Percentiles rank a stretch among this genome's conserved stretches.
phyloP scores from a whole-genome alignment of 2,888 invertebrate species.

The Meiosimyza decipiens region DNA sequence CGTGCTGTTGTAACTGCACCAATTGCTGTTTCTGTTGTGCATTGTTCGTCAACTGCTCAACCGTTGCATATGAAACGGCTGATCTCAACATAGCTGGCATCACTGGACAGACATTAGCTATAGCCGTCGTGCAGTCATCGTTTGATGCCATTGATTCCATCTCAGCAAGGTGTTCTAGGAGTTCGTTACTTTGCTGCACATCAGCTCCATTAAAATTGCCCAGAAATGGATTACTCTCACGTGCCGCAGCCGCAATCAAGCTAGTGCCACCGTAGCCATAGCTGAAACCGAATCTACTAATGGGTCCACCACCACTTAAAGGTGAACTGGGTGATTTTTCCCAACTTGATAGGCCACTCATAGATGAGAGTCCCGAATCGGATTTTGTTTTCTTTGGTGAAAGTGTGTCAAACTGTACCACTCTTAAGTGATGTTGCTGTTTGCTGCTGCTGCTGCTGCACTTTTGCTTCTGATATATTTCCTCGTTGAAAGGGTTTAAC shows the following conservation, averaged over 20 bases:
- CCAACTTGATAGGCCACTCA: conserved; percentile 87
- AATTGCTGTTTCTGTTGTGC: neutral
- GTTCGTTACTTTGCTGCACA: conserved; percentile 40
- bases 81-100: conserved; percentile 38
- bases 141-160: neutral
- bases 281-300: too few species aligned
- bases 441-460: neutral
- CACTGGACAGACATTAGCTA: conserved; percentile 24
- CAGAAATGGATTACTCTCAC: conserved; percentile 43
- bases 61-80: conserved; percentile 24
- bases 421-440: conserved; percentile 30
- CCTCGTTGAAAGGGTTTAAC: conserved; percentile 57
- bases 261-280: neutral
- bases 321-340: conserved; percentile 88
- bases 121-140: neutral
- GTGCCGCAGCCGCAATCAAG: neutral
- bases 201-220: conserved; percentile 46
- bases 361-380: conserved; percentile 86
- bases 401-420: conserved; percentile 43
- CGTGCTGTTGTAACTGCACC: conserved; percentile 37
- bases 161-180: neutral
- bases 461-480: conserved; percentile 43
- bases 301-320: conserved; percentile 10
- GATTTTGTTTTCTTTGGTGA: conserved; percentile 72
- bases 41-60: too few species aligned